These are phyloP conservation scores for Yponomeuta malinellus DNA, from an alignment of 2,888 invertebrate species.

Conservation along the genomic window DNA sequence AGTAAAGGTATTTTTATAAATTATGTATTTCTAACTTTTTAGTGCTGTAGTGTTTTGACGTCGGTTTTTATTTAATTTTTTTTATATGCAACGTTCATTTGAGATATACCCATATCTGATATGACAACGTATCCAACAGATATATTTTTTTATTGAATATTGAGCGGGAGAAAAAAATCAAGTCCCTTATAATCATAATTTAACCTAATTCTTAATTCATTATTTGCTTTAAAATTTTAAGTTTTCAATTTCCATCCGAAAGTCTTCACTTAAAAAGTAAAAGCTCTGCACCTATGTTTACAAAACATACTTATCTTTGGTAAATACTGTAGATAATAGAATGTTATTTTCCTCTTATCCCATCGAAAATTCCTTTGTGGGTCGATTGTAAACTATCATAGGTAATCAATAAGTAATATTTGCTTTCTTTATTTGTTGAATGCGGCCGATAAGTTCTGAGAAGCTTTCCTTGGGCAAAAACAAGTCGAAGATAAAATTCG, in stretches of 20 bases:
- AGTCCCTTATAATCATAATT: no score
- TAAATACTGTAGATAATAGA: background rate
- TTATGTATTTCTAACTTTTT: no score
- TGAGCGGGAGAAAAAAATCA: no score
- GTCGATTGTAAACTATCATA: conserved; percentile 5
- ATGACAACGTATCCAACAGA: background rate
- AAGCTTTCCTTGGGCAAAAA: background rate
- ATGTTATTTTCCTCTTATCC: background rate
- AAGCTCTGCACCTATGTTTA: background rate
- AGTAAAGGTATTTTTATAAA: no score
- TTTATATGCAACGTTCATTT: no score
- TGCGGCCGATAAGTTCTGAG: conserved; percentile 21
- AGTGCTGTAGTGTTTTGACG: no score
- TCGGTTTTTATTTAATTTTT: no score
- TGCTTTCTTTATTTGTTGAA: conserved; percentile 27
- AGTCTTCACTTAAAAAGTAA: background rate
- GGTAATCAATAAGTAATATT: conserved; percentile 17
- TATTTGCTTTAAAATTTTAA: no score
- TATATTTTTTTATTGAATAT: background rate
- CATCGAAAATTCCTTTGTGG: background rate
- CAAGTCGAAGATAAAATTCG: conserved; percentile 2
- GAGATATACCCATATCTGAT: background rate
- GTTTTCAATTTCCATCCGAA: no score
- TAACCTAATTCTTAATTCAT: no score
- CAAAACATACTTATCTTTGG: background rate